Evolutionary conservation across 2,113 vertebrate species (phyloP).

Genomic region (Siniperca knerii): DNA sequence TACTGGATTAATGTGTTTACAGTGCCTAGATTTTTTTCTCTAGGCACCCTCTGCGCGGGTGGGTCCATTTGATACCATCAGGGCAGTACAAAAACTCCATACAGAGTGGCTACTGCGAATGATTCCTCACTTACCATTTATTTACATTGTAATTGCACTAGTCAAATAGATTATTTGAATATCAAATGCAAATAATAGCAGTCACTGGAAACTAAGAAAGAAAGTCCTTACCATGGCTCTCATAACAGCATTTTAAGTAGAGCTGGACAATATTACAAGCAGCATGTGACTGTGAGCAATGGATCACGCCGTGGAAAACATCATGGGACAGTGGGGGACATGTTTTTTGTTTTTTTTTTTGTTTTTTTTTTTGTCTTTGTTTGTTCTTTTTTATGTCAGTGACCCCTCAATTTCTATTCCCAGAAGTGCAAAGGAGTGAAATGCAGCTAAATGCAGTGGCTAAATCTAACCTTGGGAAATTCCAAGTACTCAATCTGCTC

Average conservation of each 20-base stretch:
- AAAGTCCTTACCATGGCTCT: background rate
- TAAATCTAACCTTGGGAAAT: background rate
- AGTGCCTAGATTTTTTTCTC: background rate
- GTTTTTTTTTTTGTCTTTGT: constrained; percentile 33
- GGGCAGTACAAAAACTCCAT: background rate
- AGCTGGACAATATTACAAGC: background rate
- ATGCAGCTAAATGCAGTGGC: background rate
- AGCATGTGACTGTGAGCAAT: background rate
- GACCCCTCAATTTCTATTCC: constrained; percentile 26
- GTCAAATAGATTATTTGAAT: background rate
- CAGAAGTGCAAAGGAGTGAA: constrained; percentile 20
- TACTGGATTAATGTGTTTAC: too few species aligned
- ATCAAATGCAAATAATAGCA: background rate
- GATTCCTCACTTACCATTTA: background rate
- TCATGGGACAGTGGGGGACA: constrained; percentile 14
- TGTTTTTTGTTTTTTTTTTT: background rate
- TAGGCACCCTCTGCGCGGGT: too few species aligned
- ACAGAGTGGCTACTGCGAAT: background rate
- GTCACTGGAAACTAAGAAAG: background rate
- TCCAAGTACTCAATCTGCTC: constrained; percentile 19
- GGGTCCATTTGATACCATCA: background rate
- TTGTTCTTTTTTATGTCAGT: constrained; percentile 39
- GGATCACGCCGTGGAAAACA: constrained; percentile 3
- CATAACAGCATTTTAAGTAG: background rate
- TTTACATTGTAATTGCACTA: too few species aligned